These are phyloP conservation scores for Drosophila nannoptera DNA, from an alignment of 1,140 invertebrate genomes.

Conservation along the genomic window DNA sequence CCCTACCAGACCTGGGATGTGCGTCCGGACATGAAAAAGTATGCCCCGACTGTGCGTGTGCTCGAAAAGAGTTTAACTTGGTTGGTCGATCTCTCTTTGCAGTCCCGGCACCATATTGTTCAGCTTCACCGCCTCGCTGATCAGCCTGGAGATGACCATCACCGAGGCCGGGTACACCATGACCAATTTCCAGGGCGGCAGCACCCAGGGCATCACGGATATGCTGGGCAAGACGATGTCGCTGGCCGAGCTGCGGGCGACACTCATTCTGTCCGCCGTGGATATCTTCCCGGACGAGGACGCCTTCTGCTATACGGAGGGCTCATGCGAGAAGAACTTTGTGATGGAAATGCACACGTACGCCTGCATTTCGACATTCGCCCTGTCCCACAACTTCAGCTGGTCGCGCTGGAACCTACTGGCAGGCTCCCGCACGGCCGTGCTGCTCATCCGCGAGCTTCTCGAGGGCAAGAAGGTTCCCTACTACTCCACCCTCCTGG, in stretches of 20 bases:
- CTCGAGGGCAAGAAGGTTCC: slow-evolving; percentile 82
- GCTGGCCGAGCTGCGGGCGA: slow-evolving; percentile 66
- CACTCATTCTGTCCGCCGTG: slow-evolving; percentile 82
- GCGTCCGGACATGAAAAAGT: slow-evolving; percentile 83
- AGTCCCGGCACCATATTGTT: slow-evolving; percentile 81
- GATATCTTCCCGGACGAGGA: slow-evolving; percentile 94
- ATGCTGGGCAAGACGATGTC: slow-evolving; percentile 74
- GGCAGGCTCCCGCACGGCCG: slow-evolving; percentile 84
- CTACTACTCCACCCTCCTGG: slow-evolving; percentile 82
- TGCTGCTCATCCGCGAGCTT: slow-evolving; percentile 86
- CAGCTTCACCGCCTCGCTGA: slow-evolving; percentile 84
- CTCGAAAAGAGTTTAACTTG: neutral
- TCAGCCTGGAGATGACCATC: slow-evolving; percentile 85
- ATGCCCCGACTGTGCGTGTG: neutral
- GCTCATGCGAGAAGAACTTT: slow-evolving; percentile 85
- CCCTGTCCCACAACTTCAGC: slow-evolving; percentile 88
- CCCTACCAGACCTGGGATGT: slow-evolving; percentile 93
- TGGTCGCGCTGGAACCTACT: slow-evolving; percentile 93
- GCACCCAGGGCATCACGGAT: slow-evolving; percentile 62
- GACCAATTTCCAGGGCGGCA: slow-evolving; percentile 75
- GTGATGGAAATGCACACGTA: slow-evolving; percentile 89
- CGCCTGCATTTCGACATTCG: slow-evolving; percentile 89
- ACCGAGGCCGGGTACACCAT: slow-evolving; percentile 80
- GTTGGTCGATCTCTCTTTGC: neutral
- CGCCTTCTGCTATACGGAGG: slow-evolving; percentile 89